Base-by-base conservation (phyloP, 2,113 vertebrate genomes). In the Ellobius talpinus region DNA sequence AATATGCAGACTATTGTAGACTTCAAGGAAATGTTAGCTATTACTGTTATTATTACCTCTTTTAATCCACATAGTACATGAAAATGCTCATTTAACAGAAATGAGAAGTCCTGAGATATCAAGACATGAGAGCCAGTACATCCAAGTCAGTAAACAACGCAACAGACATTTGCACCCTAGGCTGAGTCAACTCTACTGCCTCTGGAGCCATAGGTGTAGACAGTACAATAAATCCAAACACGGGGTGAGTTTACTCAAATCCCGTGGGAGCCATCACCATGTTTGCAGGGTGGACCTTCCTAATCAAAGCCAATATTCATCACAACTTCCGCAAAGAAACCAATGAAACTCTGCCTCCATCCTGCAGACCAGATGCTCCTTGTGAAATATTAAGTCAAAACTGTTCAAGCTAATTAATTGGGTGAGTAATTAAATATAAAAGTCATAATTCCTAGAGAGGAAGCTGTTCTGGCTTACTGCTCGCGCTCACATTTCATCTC, bases 61-160 rank as follows among this genome's bases (percentile, higher is more conserved):
- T 29, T 63, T 45, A 84, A 47, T 55, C 16, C 0, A 11, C 61
- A 21, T 3, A 11, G 12, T 29, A 63, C 17, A 45, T 66, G 47
- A 47, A 78, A 3, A n/a, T 36, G 23, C 42, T 70, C 88, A 50
- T 29, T n/a, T 58, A 50, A 50, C 7, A 65, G n/a, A 73, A 81
- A 89, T 14, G 31, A 26, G n/a, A 68, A 13, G 63, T 39, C 26
- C 11, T 63, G 39, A 50, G 45, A 63, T 12, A 11, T 36, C 52
- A 52, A 9, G 36, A 29, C 12, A 65, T 5, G 14, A 1, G 0
- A 45, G 8, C 42, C 55, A 24, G 21, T 9, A 33, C 29, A 74
- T 7, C 16, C 0, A 14, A 63, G 63, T 68, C 11, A 7, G 7
- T 1, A 31, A 92, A 45, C 10, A 14, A 70, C 0, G 2, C 9